Percentiles rank a stretch among this genome's conserved stretches.
These are phyloP conservation scores for Cephalotes varians DNA, from an alignment of 2,888 invertebrate species.

Conservation along the genomic window DNA sequence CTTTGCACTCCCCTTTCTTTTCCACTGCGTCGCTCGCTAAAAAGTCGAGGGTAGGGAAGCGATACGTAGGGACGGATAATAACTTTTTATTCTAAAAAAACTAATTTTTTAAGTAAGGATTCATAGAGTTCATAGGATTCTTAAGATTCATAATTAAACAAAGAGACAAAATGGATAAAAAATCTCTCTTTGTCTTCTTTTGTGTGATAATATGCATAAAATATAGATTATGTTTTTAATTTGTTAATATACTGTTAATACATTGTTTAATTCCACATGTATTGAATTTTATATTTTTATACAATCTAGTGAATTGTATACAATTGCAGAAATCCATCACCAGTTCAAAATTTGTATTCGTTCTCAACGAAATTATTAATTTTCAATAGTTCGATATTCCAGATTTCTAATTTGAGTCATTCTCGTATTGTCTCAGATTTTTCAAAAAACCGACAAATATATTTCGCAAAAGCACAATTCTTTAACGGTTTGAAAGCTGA, in stretches of 20 bases:
- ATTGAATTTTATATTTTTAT: neutral
- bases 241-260: neutral
- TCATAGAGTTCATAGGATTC: too few relatives aligned
- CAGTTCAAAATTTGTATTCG: neutral
- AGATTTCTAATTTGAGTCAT: neutral
- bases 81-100: neutral
- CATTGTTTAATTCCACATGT: neutral
- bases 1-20: conserved; percentile 40
- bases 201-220: neutral
- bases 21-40: conserved; percentile 17
- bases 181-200: neutral
- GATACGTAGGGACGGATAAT: conserved; percentile 45
- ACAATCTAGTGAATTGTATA: neutral
- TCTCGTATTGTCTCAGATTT: neutral
- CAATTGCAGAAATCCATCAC: neutral
- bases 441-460: neutral
- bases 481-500: neutral
- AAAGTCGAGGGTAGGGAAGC: conserved; percentile 39
- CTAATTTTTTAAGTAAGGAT: neutral
- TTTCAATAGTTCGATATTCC: neutral
- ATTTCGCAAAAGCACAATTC: neutral
- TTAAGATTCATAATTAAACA: neutral
- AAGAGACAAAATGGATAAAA: neutral
- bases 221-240: neutral
- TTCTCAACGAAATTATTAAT: neutral